A percentile compares a stretch with the other conserved stretches of the same genome.
Conservation (phyloP, 1,140 invertebrate species). For the Hyposmocoma kahamanoa region DNA sequence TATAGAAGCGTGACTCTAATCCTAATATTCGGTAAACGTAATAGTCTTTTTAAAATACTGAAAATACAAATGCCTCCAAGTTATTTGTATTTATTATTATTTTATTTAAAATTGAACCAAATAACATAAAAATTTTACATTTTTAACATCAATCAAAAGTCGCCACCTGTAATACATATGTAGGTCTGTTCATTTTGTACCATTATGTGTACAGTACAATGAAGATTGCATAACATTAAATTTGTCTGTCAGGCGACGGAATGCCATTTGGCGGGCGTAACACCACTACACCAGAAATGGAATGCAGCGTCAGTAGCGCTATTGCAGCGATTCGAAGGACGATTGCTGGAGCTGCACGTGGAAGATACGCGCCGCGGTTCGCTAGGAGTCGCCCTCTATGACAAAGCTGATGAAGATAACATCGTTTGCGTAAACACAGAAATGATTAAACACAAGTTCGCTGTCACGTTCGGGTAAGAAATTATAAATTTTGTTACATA, state of each 20-base stretch:
- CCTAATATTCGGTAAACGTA: no score
- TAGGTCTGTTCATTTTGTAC: no score
- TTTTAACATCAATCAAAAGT: no score
- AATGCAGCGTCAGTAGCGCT: constrained; percentile 33
- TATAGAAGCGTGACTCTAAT: no score
- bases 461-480: constrained; percentile 50
- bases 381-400: constrained; percentile 43
- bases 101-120: no score
- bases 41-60: no score
- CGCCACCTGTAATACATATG: no score
- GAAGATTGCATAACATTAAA: no score
- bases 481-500: background rate
- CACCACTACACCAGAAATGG: constrained; percentile 54
- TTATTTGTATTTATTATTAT: no score
- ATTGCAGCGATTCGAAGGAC: constrained; percentile 29
- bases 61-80: no score
- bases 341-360: constrained; percentile 37
- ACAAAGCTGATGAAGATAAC: constrained; percentile 33
- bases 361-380: constrained; percentile 44
- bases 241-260: constrained; percentile 40
- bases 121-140: no score
- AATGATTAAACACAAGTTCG: constrained; percentile 57
- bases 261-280: constrained; percentile 53
- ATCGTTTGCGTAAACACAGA: constrained; percentile 41
- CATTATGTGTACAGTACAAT: no score